phyloP scores from a whole-genome alignment of 2,797 vertebrate genomes.

The Sebastes minor region DNA sequence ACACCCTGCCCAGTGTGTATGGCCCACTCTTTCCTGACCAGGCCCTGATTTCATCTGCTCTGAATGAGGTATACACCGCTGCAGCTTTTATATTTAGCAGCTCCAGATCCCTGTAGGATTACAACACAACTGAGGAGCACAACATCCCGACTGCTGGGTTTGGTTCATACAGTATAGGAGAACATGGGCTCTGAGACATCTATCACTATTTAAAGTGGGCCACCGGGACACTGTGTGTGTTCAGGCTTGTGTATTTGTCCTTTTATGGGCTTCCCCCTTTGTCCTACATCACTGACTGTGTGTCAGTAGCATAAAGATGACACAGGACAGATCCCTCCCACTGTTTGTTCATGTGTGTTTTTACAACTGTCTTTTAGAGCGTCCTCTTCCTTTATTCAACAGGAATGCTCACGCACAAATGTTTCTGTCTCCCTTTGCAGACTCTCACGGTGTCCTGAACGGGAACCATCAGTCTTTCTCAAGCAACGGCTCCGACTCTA shows the following conservation, averaged over 20 bases:
- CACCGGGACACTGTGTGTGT: not conserved
- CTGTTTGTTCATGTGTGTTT: constrained; percentile 61
- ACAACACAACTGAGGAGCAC: constrained; percentile 64
- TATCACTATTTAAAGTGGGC: constrained; percentile 30
- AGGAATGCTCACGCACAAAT: constrained; percentile 52
- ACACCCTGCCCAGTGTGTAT: constrained; percentile 62
- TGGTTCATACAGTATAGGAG: constrained; percentile 20
- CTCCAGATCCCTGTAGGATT: constrained; percentile 73
- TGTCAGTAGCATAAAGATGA: constrained; percentile 29
- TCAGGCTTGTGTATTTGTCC: constrained; percentile 1
- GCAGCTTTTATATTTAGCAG: constrained; percentile 78
- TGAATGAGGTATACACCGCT: constrained; percentile 61
- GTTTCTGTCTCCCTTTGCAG: constrained; percentile 68
- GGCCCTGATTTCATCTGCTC: constrained; percentile 75
- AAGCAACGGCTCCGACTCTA: constrained; percentile 61
- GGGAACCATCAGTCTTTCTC: constrained; percentile 77
- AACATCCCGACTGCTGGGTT: constrained; percentile 45
- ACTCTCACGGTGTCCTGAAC: constrained; percentile 81
- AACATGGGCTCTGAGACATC: constrained; percentile 11
- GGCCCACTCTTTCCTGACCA: constrained; percentile 72
- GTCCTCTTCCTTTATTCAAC: constrained; percentile 35
- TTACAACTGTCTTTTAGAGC: constrained; percentile 59
- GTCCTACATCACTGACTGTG: constrained; percentile 2
- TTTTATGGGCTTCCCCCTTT: constrained; percentile 9
- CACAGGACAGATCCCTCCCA: constrained; percentile 8